phyloP scores from a whole-genome alignment of 1,140 invertebrate species.

The Saccostrea cuccullata region DNA sequence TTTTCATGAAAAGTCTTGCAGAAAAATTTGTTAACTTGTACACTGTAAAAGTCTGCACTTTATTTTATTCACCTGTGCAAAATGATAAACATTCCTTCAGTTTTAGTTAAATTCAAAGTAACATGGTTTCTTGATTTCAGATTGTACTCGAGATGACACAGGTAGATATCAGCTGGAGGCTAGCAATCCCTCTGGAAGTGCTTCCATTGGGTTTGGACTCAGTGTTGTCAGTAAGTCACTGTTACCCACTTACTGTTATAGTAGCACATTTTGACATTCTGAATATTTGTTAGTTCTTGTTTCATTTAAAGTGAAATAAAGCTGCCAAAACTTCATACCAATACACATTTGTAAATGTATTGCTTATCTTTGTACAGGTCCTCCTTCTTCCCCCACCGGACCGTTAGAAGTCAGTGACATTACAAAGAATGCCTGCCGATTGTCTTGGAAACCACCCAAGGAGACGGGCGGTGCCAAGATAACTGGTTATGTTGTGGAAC shows the following conservation, averaged over 20 bases:
- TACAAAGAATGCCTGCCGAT: conserved; percentile 95
- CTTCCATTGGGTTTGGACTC: conserved; percentile 90
- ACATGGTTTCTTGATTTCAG: not conserved
- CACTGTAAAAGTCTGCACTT: not conserved
- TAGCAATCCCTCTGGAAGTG: conserved; percentile 94
- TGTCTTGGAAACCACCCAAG: conserved; percentile 91
- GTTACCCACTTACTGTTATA: not conserved
- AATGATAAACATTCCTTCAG: not conserved
- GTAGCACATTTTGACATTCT: not conserved
- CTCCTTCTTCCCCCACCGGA: conserved; percentile 92
- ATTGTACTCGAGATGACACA: conserved; percentile 68
- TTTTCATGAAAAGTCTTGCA: not conserved
- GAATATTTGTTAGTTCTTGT: not conserved
- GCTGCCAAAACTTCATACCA: no score
- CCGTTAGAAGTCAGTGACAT: conserved; percentile 95
- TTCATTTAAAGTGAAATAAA: not conserved
- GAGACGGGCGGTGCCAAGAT: conserved; percentile 93
- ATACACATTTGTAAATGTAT: not conserved
- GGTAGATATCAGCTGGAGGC: conserved; percentile 87
- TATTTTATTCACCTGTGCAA: not conserved
- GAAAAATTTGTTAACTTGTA: not conserved
- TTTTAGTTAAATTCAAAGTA: not conserved
- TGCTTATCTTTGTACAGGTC: conserved; percentile 82
- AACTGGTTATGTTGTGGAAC: conserved; percentile 97
- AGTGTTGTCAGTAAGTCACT: conserved; percentile 83